A percentile compares a stretch with the other conserved stretches of the same genome.
phyloP scores from a whole-genome alignment of 2,888 invertebrate species.

The Scrobipalpa costella region DNA sequence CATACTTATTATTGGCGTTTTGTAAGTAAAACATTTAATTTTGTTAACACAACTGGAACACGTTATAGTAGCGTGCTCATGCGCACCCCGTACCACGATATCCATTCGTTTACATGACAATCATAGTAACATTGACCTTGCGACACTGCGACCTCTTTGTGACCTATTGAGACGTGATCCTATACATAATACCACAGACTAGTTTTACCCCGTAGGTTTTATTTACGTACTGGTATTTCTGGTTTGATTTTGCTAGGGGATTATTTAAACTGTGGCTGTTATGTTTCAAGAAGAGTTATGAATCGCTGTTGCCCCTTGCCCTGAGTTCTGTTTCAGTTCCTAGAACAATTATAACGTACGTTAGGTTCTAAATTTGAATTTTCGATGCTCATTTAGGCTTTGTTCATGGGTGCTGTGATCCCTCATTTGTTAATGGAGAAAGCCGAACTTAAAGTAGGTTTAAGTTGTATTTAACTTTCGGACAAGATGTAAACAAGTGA shows the following conservation, averaged over 20 bases:
- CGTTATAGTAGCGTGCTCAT: background rate
- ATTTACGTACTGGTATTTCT: conserved; percentile 34
- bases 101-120: conserved; percentile 57
- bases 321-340: conserved; percentile 69
- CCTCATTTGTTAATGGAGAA: conserved; percentile 5
- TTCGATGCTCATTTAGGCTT: conserved; percentile 52
- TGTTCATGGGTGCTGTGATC: background rate
- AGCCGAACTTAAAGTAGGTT: background rate
- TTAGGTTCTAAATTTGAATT: conserved; percentile 48
- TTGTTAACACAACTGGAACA: background rate
- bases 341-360: conserved; percentile 69
- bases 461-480: background rate
- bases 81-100: background rate
- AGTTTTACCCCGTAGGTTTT: conserved; percentile 11
- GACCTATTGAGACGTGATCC: conserved; percentile 65
- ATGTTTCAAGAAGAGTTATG: conserved; percentile 61
- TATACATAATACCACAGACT: conserved; percentile 39
- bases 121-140: conserved; percentile 63
- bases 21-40: too few relatives aligned
- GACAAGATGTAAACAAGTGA: background rate
- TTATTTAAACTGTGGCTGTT: conserved; percentile 43
- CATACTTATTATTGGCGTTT: too few relatives aligned
- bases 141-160: conserved; percentile 57
- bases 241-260: conserved; percentile 4
- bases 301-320: conserved; percentile 64